A percentile compares a stretch with the other conserved stretches of the same genome.
Evolutionary conservation across 2,888 invertebrate genomes (phyloP).

Genomic region (Andrena camellia): DNA sequence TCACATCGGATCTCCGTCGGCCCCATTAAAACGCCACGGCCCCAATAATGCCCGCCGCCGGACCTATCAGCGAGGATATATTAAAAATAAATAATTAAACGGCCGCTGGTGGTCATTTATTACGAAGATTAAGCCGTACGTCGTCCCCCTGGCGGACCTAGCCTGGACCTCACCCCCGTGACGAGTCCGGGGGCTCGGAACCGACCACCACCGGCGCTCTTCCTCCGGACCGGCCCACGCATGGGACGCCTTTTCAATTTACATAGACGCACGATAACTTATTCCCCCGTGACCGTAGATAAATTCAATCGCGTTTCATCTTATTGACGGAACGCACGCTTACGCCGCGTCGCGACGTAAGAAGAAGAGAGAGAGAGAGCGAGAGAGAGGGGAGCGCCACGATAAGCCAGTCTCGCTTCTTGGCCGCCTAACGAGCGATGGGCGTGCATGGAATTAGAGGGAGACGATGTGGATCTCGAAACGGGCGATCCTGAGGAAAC

Average conservation of each 20-base stretch:
- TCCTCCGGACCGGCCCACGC: background rate
- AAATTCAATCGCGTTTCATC: constrained; percentile 52
- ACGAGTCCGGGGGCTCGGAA: background rate
- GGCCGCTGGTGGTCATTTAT: constrained; percentile 67
- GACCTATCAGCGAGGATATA: constrained; percentile 18
- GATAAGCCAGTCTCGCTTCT: no score
- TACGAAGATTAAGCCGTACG: constrained; percentile 72
- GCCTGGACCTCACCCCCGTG: constrained; percentile 33
- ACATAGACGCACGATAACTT: constrained; percentile 64
- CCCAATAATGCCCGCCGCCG: constrained; percentile 34
- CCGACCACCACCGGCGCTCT: background rate
- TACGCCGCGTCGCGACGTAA: background rate
- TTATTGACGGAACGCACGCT: constrained; percentile 10
- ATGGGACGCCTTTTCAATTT: constrained; percentile 63
- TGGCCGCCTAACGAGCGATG: no score
- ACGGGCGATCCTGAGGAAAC: no score
- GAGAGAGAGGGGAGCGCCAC: no score
- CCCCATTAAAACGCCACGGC: constrained; percentile 51
- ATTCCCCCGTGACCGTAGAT: constrained; percentile 47
- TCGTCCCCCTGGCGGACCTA: constrained; percentile 36
- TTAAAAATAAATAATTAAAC: constrained; percentile 75
- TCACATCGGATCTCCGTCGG: constrained; percentile 64
- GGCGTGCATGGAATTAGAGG: background rate
- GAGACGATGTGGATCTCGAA: no score
- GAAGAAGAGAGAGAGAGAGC: no score